Base-by-base conservation (phyloP, 2,888 invertebrate genomes). In the Monochamus alternatus region DNA sequence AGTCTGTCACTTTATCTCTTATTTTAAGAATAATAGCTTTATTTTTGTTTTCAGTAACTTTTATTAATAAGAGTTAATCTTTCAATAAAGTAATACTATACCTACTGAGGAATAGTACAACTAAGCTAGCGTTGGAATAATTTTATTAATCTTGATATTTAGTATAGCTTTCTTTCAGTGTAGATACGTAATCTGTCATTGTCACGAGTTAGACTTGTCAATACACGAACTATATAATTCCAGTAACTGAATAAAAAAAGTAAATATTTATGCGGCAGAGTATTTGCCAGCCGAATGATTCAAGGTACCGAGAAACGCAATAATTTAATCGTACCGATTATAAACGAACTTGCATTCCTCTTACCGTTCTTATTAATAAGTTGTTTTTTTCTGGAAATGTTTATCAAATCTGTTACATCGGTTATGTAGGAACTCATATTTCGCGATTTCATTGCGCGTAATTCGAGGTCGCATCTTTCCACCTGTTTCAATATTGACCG, bases 341-440 rank as follows among this genome's bases (percentile, higher is more conserved):
- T 47, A 47, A 64, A 64, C 64, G 47, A 64, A 64, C 47, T 30
- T 47, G 64, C 64, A 64, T 64, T 64, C 47, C 47, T 64, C 64
- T 51, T 47, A 3, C 12, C 10, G 47, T 64, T 64, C 14, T 60
- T 62, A 14, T 64, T 64, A 47, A 63, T 63, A 63, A 63, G 14
- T 63, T 14, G 43, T 63, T 64, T 64, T 14, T 64, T 64, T 64
- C 47, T 64, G 47, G 47, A 64, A 30, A 10, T 64, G 64, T 64
- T 64, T 64, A 64, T 64, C n/a, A 64, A 64, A 51, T 47, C 64
- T 64, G 64, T 22, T 64, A 44, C 44, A 47, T 51, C 47, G 31
- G 64, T 64, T 64, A 47, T 30, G 22, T 31, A 64, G 31, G 12
- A 8, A 43, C 43, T 63, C 44, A 3, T 9, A 63, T 63, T 63